Percentiles rank a stretch among this genome's conserved stretches.
These are phyloP conservation scores for Zygothrica quintamaculata DNA, from an alignment of 2,888 invertebrate genomes.

Conservation along the genomic window DNA sequence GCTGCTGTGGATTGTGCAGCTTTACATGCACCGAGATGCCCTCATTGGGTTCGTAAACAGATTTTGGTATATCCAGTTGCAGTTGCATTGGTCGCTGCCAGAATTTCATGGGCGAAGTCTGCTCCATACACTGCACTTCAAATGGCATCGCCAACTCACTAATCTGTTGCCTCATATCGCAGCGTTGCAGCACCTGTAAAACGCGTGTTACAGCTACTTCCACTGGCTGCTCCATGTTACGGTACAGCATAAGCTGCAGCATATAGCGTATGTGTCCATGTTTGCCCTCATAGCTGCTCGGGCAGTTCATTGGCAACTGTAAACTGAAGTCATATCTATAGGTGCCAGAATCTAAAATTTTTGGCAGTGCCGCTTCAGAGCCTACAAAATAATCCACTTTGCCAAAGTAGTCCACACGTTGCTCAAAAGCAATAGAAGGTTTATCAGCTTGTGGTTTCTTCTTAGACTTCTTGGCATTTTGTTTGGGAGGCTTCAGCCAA, in stretches of 20 bases:
- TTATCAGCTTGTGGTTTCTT: slow-evolving; percentile 12
- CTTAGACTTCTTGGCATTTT: slow-evolving; percentile 37
- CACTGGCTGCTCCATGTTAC: slow-evolving; percentile 36
- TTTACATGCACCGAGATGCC: slow-evolving; percentile 72
- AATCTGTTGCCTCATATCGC: slow-evolving; percentile 19
- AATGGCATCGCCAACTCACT: slow-evolving; percentile 10
- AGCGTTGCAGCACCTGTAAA: slow-evolving; percentile 43
- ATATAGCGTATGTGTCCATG: slow-evolving; percentile 77
- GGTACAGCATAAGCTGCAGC: slow-evolving; percentile 64
- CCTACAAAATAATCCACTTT: slow-evolving; percentile 79
- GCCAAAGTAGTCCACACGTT: slow-evolving; percentile 79
- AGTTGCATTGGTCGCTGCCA: slow-evolving; percentile 74
- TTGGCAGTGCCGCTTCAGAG: slow-evolving; percentile 72
- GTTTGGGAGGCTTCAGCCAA: slow-evolving; percentile 67
- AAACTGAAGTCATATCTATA: slow-evolving; percentile 78
- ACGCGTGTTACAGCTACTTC: slow-evolving; percentile 28
- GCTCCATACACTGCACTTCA: slow-evolving; percentile 58
- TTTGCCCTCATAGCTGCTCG: slow-evolving; percentile 72
- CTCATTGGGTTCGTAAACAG: slow-evolving; percentile 71
- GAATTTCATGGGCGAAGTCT: slow-evolving; percentile 62
- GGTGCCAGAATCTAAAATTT: slow-evolving; percentile 64
- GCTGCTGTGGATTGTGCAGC: slow-evolving; percentile 65
- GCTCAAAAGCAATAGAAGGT: slow-evolving; percentile 44
- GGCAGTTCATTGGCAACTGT: slow-evolving; percentile 69
- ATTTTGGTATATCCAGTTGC: slow-evolving; percentile 69